These are phyloP conservation scores for Melanchra persicariae DNA, from an alignment of 2,888 invertebrate species.

Conservation along the genomic window DNA sequence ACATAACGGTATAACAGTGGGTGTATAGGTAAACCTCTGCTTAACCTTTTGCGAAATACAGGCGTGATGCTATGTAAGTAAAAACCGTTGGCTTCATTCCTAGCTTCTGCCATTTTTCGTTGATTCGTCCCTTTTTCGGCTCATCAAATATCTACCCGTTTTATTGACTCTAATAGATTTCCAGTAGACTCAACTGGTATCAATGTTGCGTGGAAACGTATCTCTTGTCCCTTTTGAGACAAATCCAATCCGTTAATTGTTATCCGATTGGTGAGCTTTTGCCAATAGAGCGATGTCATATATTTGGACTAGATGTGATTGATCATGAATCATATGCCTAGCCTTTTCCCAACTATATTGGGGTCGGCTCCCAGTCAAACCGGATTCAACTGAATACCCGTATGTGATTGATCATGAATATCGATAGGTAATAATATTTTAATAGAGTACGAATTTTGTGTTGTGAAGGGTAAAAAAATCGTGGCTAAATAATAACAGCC, in stretches of 20 bases:
- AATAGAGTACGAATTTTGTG: too few species aligned
- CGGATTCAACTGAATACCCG: too few species aligned
- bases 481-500: too few species aligned
- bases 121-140: constrained; percentile 47
- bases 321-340: too few species aligned
- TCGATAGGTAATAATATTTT: too few species aligned
- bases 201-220: constrained; percentile 48
- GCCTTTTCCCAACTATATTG: too few species aligned
- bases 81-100: constrained; percentile 8
- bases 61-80: neutral
- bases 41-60: neutral
- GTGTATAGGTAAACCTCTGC: neutral
- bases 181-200: constrained; percentile 46
- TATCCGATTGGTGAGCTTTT: neutral
- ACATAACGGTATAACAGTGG: neutral
- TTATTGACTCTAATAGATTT: constrained; percentile 48
- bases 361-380: too few species aligned
- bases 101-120: constrained; percentile 17
- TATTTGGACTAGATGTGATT: neutral
- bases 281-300: neutral
- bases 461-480: too few species aligned
- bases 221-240: constrained; percentile 14
- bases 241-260: constrained; percentile 29
- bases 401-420: neutral
- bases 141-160: constrained; percentile 50